A percentile compares a stretch with the other conserved stretches of the same genome.
These are phyloP conservation scores for Thunnus thynnus DNA, from an alignment of 2,113 vertebrate genomes.

Conservation along the genomic window DNA sequence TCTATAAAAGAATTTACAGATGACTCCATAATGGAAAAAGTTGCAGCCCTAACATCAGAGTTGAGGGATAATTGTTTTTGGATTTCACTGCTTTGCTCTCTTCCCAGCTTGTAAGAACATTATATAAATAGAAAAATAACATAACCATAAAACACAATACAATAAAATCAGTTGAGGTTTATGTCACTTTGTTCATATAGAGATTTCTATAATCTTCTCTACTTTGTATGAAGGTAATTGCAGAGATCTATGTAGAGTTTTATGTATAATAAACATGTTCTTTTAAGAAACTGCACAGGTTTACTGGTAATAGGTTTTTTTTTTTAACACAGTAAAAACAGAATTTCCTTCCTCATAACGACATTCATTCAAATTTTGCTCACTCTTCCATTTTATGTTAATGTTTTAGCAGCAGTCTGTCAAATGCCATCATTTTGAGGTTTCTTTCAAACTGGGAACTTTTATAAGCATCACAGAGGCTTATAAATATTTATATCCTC, in stretches of 20 bases:
- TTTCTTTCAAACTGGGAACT: slow-evolving; percentile 29
- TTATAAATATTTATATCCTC: slow-evolving; percentile 42
- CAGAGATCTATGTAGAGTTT: slow-evolving; percentile 1
- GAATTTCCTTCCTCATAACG: neutral
- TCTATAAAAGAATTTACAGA: too few relatives aligned
- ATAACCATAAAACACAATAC: neutral
- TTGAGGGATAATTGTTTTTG: neutral
- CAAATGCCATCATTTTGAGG: slow-evolving; percentile 7
- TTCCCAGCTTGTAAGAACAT: neutral
- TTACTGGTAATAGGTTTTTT: neutral
- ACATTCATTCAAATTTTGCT: neutral
- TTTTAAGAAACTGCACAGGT: neutral
- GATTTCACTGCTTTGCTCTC: neutral
- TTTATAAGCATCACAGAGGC: slow-evolving; percentile 28
- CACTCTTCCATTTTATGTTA: slow-evolving; percentile 19
- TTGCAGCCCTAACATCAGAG: too few relatives aligned
- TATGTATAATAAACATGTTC: neutral
- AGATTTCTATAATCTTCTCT: slow-evolving; percentile 1
- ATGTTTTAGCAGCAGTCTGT: slow-evolving; percentile 41
- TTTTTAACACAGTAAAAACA: neutral
- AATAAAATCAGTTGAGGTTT: neutral
- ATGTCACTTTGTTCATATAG: neutral
- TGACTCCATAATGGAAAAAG: too few relatives aligned
- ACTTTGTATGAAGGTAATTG: neutral
- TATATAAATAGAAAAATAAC: neutral